Conservation (phyloP, 2,113 vertebrate species). For the Dasyprocta punctata region DNA sequence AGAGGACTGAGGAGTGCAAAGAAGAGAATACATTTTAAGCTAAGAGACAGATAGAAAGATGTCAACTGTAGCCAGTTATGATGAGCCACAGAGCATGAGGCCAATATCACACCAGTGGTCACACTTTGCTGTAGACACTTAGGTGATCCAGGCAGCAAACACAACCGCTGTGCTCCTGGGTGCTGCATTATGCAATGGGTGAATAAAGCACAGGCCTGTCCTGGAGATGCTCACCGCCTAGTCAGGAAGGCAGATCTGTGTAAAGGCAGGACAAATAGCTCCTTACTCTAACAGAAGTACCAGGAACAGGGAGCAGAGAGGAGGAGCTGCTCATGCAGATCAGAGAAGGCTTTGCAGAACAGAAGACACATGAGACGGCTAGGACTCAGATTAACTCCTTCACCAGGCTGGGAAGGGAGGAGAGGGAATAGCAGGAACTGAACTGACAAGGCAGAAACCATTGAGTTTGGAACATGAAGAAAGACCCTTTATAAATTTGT, state of each 20-base stretch:
- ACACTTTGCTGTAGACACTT: neutral
- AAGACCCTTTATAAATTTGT: neutral
- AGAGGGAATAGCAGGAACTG: fast-evolving
- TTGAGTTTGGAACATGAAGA: neutral
- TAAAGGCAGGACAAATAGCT: fast-evolving
- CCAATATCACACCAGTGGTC: neutral
- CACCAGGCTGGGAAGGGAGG: neutral
- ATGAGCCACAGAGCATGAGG: neutral
- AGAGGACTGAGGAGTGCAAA: neutral
- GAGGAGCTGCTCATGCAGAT: neutral
- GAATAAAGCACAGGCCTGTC: neutral
- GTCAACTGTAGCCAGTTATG: neutral
- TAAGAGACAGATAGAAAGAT: neutral
- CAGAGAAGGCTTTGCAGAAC: neutral
- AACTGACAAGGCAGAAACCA: neutral
- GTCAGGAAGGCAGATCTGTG: neutral
- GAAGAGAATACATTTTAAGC: neutral
- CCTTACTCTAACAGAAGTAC: neutral
- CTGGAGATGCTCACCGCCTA: fast-evolving
- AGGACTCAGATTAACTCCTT: neutral
- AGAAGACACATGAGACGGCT: neutral
- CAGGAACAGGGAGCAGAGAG: neutral
- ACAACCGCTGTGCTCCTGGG: neutral
- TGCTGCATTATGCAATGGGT: fast-evolving
- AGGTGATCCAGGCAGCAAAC: neutral